Conservation (phyloP, 2,113 vertebrate species). For the Serilophus lunatus region DNA sequence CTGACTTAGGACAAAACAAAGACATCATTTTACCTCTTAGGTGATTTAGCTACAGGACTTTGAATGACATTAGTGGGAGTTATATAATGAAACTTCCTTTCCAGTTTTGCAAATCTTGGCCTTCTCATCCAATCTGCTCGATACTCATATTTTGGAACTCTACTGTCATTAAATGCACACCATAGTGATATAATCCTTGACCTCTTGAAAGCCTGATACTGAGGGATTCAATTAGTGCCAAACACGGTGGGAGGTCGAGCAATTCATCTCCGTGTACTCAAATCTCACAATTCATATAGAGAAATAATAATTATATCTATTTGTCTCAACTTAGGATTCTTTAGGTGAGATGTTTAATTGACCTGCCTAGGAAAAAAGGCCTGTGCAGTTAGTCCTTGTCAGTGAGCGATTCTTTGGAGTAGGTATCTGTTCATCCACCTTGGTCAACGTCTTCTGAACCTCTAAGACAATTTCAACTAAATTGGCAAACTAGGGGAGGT, state of each 20-base stretch:
- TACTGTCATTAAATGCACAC: neutral
- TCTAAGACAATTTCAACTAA: neutral
- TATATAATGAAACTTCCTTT: neutral
- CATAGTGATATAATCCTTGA: neutral
- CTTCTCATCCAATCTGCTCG: neutral
- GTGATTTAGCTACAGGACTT: neutral
- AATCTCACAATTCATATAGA: neutral
- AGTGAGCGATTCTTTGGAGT: neutral
- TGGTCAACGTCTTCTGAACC: neutral
- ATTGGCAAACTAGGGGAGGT: neutral
- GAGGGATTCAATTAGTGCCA: neutral
- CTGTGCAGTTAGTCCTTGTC: neutral
- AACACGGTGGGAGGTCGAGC: neutral
- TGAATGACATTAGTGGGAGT: neutral
- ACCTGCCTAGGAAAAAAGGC: neutral
- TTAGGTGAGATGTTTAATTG: neutral
- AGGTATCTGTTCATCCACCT: neutral
- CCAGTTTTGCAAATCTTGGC: neutral
- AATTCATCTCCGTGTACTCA: neutral
- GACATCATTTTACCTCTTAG: neutral
- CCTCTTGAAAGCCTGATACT: neutral
- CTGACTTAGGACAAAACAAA: neutral
- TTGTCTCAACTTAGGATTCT: neutral
- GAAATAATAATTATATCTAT: neutral
- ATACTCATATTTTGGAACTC: neutral